Evolutionary conservation across 1,140 invertebrate species (phyloP), one percentile per base, ranked within the genome.

Genomic region (Caenorhabditis brenneri): DNA sequence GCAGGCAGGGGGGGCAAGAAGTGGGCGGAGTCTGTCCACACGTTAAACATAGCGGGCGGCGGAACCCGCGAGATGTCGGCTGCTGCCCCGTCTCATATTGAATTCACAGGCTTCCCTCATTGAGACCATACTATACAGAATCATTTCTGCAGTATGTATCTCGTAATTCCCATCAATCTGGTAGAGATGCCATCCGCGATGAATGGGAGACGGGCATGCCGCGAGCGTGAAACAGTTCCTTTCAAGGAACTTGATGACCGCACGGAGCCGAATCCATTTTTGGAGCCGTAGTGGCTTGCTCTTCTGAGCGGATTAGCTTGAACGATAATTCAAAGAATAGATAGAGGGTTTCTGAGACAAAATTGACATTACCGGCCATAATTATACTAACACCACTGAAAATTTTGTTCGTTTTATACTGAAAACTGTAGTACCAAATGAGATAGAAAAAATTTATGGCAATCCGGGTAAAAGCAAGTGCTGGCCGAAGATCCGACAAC

Each of bases 71-170:
- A 58, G 24, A 9, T 58, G 53, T 58, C 53, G 53, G 53, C 53
- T 58, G 53, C 53, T 58, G 49, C 49, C 16, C 16, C 7, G 7
- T 16, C 16, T n/a, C 22, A 51, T 16, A n/a, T 51, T 6, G 15
- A 6, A n/a, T 7, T n/a, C 2, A n/a, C 49, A 27, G 24, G 24
- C 53, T 29, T 5, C 9, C 16, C 22, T 36, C 27, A 31, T 36
- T 36, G 79, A 81, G 51, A 81, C 51, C 79, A 81, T 81, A 81
- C 79, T 81, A 53, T 51, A 81, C 79, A 81, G 79, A 81, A 81
- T 81, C 78, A 39, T 81, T 81, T 58, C 51, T 81, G 79, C 51
- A 53, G 79, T 81, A 36, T 81, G 79, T 58, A 55, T 81, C 51
- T 81, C 79, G 42, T 51, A 81, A 55, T 81, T 51, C 79, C 79